phyloP scores from a whole-genome alignment of 2,797 vertebrate genomes.

The Spondyliosoma cantharus region DNA sequence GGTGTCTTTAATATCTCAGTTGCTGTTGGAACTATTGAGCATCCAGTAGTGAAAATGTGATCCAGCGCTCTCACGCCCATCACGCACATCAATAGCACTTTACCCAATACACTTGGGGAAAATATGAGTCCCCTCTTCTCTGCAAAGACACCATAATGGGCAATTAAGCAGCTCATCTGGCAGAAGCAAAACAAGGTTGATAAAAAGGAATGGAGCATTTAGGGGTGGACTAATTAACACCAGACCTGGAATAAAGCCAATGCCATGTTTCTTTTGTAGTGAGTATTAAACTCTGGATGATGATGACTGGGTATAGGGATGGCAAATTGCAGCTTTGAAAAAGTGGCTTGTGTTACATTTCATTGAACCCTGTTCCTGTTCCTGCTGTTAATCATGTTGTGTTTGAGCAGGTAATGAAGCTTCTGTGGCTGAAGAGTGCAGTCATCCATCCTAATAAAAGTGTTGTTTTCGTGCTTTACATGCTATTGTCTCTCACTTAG shows the following conservation, averaged over 20 bases:
- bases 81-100: conserved; percentile 64
- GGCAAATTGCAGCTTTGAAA: conserved; percentile 50
- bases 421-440: conserved; percentile 36
- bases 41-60: conserved; percentile 59
- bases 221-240: conserved; percentile 63
- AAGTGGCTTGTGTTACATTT: conserved; percentile 44
- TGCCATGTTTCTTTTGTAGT: conserved; percentile 43
- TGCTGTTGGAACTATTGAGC: conserved; percentile 60
- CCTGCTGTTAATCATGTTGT: conserved; percentile 57
- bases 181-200: conserved; percentile 65
- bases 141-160: conserved; percentile 65
- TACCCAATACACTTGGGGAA: conserved; percentile 59
- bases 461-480: conserved; percentile 55
- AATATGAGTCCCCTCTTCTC: conserved; percentile 59
- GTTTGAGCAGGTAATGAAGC: conserved; percentile 69
- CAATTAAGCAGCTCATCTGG: conserved; percentile 71
- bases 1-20: conserved; percentile 59
- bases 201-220: conserved; percentile 61
- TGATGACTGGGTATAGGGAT: conserved; percentile 32
- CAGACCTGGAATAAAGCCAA: conserved; percentile 36
- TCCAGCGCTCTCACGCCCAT: conserved; percentile 53
- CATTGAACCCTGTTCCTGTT: conserved; percentile 26
- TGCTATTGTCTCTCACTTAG: conserved; percentile 64
- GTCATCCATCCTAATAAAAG: conserved; percentile 58
- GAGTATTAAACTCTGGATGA: conserved; percentile 38